These are phyloP conservation scores for Synchiropus splendidus DNA, from an alignment of 2,113 vertebrate genomes.

Conservation along the genomic window DNA sequence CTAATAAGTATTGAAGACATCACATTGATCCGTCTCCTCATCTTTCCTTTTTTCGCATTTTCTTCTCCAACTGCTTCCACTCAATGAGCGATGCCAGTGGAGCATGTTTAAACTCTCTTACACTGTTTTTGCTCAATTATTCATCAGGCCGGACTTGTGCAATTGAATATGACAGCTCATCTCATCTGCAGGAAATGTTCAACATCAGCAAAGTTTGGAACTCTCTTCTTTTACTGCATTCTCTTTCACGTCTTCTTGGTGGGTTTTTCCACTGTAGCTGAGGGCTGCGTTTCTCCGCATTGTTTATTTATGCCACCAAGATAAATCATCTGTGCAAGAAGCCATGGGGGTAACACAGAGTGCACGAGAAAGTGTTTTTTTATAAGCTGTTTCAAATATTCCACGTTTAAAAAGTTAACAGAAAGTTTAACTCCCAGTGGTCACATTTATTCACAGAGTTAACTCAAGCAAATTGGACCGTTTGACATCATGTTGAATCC, in stretches of 20 bases:
- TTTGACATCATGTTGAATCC: too few species aligned
- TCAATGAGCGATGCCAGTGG: constrained; percentile 3
- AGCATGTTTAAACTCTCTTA: constrained; percentile 11
- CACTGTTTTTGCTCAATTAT: constrained; percentile 21
- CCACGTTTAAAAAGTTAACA: constrained; percentile 14
- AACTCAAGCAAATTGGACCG: too few species aligned
- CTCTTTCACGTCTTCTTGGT: constrained; percentile 2
- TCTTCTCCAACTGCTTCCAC: constrained; percentile 12
- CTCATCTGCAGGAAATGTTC: constrained; percentile 13
- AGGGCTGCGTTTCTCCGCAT: constrained; percentile 14
- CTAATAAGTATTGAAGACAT: constrained; percentile 2
- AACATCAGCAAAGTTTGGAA: constrained; percentile 5
- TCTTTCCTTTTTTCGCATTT: neutral
- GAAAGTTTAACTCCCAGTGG: neutral
- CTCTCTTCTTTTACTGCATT: constrained; percentile 5
- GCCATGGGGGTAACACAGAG: constrained; percentile 12
- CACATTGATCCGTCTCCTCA: constrained; percentile 4
- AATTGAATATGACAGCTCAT: constrained; percentile 16
- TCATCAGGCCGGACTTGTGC: constrained; percentile 8
- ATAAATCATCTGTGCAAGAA: constrained; percentile 9
- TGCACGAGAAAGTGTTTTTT: constrained; percentile 18
- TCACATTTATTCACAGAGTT: too few species aligned
- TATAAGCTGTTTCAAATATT: constrained; percentile 11
- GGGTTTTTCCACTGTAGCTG: constrained; percentile 13
- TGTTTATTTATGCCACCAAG: constrained; percentile 24